Conservation (phyloP, 2,888 invertebrate genomes). For the Amphipoea lucens region DNA sequence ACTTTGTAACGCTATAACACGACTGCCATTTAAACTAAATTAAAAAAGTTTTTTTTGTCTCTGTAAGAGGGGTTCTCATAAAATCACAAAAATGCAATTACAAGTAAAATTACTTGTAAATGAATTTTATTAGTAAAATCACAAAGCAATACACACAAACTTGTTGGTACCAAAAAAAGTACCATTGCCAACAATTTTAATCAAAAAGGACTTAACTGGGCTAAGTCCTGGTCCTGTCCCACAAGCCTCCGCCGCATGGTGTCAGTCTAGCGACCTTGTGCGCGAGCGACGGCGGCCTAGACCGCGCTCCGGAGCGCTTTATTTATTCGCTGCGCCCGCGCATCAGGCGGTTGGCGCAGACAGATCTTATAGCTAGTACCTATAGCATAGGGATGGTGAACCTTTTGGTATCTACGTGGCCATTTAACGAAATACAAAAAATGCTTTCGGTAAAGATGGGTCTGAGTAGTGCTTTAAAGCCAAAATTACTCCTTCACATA, state of each 20-base stretch:
- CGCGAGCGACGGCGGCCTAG: conserved; percentile 76
- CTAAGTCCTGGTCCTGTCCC: conserved; percentile 44
- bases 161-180: background rate
- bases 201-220: background rate
- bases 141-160: too few species aligned
- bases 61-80: too few species aligned
- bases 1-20: background rate
- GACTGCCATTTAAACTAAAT: background rate
- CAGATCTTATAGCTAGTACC: conserved; percentile 51
- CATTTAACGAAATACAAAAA: background rate
- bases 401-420: conserved; percentile 1
- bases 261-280: conserved; percentile 74
- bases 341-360: conserved; percentile 57
- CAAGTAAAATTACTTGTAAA: too few species aligned
- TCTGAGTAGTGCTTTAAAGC: too few species aligned
- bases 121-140: background rate
- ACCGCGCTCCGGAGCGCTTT: conserved; percentile 71
- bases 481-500: background rate
- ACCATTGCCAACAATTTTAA: too few species aligned
- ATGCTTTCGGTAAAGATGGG: too few species aligned
- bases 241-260: conserved; percentile 54
- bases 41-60: background rate
- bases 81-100: background rate
- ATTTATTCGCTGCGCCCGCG: conserved; percentile 72
- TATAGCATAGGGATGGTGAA: conserved; percentile 20